Evolutionary conservation across 2,797 vertebrate genomes (phyloP), one percentile per base, ranked within the genome.

Genomic region (Neoniphon sammara): DNA sequence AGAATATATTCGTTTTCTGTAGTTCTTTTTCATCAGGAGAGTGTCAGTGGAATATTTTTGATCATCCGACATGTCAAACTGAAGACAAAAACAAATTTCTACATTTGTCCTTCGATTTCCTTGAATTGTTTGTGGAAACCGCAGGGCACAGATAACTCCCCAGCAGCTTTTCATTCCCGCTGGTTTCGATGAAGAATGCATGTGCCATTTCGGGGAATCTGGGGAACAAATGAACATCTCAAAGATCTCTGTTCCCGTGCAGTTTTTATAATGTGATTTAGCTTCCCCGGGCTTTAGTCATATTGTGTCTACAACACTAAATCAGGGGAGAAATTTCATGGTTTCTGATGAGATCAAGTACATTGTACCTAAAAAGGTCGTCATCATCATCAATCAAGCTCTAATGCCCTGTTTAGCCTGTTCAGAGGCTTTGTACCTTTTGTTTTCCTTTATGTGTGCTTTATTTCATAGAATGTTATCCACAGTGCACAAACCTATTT

Each of bases 371-470:
- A 46, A 31, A 69, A 34, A 49, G 11, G 12, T 44, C 4, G n/a
- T 57, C 10, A 4, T 65, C 34, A 66, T 73, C 39, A 75, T 70
- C n/a, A 53, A 25, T 78, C 67, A 61, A n/a, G n/a, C 8, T 71
- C 47, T 66, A 14, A 65, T 61, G 39, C 50, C 12, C 27, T 44
- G 1, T 68, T 74, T 7, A 52, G n/a, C 15, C 12, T 5, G 18
- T 25, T 49, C 50, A 68, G 0, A 63, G 12, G 56, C 5, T 3
- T 18, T 56, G 15, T 27, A 30, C 11, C 15, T 14, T 56, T 15
- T 30, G 21, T 17, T 30, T 27, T 10, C 7, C 20, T 76, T 50
- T 50, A 52, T 66, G 54, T 67, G 18, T 42, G 5, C 21, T 68
- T 53, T 17, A 20, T 21, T 63, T 55, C 4, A 17, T 17, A 5